phyloP scores from a whole-genome alignment of 2,797 vertebrate genomes.

The Eulemur mongoz region DNA sequence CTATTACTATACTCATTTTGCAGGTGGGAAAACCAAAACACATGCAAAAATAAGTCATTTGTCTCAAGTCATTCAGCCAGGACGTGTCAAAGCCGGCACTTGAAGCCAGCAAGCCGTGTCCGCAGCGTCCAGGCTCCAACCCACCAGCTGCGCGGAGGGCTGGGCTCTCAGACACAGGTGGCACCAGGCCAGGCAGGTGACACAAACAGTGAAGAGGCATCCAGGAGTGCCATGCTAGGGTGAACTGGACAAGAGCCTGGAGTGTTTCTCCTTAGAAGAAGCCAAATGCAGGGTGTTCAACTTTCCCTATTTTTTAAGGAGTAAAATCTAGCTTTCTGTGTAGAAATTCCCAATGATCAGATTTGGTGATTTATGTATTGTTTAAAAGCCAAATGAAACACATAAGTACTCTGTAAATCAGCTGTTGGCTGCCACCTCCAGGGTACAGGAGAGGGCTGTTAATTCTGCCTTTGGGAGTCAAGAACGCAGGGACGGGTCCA shows the following conservation, averaged over 20 bases:
- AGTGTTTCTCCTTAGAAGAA: accelerated
- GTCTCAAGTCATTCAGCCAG: not conserved
- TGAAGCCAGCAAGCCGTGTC: not conserved
- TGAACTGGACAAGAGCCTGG: accelerated
- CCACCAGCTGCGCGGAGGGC: accelerated
- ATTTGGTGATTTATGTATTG: not conserved
- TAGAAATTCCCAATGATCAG: not conserved
- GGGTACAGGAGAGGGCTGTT: not conserved
- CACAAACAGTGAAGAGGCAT: too few relatives aligned
- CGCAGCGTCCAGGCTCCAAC: not conserved
- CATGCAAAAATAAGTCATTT: not conserved
- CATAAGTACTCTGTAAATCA: not conserved
- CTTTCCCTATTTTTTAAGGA: not conserved
- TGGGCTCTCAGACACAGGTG: not conserved
- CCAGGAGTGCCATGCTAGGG: not conserved
- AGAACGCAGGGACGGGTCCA: accelerated
- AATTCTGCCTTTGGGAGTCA: not conserved
- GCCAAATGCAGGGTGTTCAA: not conserved
- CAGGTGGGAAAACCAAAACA: not conserved
- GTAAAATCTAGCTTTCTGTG: not conserved
- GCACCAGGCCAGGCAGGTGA: not conserved
- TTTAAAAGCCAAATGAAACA: not conserved
- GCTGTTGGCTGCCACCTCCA: not conserved
- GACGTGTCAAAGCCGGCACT: not conserved
- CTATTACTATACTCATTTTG: not conserved